Conservation (phyloP, 2,888 invertebrate species). For the Melieria picta region DNA sequence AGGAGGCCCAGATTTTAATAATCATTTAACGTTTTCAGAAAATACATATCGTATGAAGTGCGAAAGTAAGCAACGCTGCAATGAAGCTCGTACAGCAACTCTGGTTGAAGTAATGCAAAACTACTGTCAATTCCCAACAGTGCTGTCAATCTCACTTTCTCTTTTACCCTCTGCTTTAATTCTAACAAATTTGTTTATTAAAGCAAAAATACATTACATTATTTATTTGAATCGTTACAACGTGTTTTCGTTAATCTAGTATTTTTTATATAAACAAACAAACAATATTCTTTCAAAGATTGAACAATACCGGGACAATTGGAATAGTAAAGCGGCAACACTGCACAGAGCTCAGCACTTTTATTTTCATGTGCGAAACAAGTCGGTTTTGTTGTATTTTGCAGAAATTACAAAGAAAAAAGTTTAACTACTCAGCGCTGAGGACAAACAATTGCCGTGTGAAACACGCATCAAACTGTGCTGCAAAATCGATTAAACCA, state of each 20-base stretch:
- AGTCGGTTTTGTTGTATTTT: conserved; percentile 27
- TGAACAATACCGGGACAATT: not conserved
- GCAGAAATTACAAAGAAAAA: conserved; percentile 22
- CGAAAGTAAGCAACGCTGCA: no score
- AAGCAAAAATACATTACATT: no score
- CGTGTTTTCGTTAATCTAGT: not conserved
- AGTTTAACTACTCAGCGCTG: conserved; percentile 13
- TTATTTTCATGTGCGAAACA: conserved; percentile 27
- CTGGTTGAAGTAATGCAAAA: no score
- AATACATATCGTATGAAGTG: no score
- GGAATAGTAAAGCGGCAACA: conserved; percentile 7
- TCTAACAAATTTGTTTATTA: no score
- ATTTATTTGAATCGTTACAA: not conserved
- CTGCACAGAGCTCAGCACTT: conserved; percentile 14
- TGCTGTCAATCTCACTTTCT: no score
- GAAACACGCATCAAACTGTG: not conserved
- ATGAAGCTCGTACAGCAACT: no score
- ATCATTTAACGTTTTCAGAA: no score
- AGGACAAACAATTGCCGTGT: not conserved
- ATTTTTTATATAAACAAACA: no score
- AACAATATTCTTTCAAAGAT: not conserved
- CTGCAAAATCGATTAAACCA: not conserved
- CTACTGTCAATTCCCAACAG: no score
- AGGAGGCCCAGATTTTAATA: no score
- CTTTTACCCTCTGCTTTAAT: no score